A percentile compares a stretch with the other conserved stretches of the same genome.
Conservation (phyloP, 2,113 vertebrate species). For the Daphoenositta chrysoptera region DNA sequence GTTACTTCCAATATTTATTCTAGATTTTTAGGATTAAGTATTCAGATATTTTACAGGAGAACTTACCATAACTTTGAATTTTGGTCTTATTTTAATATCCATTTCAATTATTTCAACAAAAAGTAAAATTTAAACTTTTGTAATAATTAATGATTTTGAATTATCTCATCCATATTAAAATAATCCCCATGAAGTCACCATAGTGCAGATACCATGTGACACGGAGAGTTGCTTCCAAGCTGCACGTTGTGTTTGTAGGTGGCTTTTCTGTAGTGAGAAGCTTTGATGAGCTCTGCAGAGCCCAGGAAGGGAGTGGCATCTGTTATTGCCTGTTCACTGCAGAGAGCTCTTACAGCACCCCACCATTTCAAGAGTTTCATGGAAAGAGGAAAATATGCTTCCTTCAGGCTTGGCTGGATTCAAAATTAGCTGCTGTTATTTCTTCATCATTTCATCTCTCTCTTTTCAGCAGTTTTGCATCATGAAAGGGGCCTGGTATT, state of each 20-base stretch:
- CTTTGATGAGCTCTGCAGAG: neutral
- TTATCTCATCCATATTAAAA: neutral
- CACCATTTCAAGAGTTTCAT: neutral
- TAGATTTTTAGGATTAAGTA: neutral
- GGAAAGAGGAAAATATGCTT: neutral
- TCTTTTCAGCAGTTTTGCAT: neutral
- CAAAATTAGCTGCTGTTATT: constrained; percentile 5
- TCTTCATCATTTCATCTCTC: neutral
- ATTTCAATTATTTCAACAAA: neutral
- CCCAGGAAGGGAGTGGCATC: neutral
- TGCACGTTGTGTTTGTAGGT: neutral
- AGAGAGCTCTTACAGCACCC: neutral
- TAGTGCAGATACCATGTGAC: neutral
- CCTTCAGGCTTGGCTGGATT: neutral
- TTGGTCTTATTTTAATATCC: neutral
- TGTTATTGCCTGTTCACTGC: neutral
- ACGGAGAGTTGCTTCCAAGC: neutral
- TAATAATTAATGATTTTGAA: neutral
- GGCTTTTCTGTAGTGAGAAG: neutral
- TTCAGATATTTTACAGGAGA: neutral
- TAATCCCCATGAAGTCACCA: neutral
- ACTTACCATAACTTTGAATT: neutral
- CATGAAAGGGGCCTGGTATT: neutral
- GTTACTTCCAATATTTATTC: neutral
- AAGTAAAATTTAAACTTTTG: neutral